phyloP scores from a whole-genome alignment of 2,797 vertebrate species.

The Graptemys geographica region DNA sequence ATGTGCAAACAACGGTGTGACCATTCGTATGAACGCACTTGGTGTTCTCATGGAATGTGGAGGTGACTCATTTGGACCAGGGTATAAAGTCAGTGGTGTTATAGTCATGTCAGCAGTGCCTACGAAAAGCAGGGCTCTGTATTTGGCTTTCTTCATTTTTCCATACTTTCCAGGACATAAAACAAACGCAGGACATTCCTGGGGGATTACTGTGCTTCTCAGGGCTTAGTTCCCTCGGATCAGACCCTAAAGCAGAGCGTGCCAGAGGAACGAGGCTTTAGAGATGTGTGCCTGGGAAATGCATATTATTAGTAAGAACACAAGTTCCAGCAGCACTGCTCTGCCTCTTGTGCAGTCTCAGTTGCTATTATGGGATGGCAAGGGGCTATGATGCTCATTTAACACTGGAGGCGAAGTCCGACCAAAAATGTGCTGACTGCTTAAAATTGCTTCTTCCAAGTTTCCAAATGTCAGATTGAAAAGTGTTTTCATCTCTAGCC shows the following conservation, averaged over 20 bases:
- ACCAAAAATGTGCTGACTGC: accelerated
- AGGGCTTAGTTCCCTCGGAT: accelerated
- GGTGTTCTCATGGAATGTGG: neutral
- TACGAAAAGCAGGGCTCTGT: neutral
- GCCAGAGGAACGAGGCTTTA: accelerated
- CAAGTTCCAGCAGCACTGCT: neutral
- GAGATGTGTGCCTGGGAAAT: neutral
- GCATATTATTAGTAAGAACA: neutral
- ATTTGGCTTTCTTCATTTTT: neutral
- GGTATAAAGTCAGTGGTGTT: neutral
- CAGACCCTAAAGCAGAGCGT: accelerated
- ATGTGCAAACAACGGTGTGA: accelerated
- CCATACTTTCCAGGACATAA: accelerated
- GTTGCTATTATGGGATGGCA: slow-evolving; percentile 6
- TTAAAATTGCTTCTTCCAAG: accelerated
- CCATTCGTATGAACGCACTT: too few relatives aligned
- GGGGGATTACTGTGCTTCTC: neutral
- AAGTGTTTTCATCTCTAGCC: accelerated
- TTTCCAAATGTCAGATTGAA: neutral
- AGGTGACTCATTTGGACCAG: neutral
- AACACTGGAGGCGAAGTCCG: neutral
- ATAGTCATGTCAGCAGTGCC: accelerated
- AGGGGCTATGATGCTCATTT: neutral
- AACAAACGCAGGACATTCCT: accelerated
- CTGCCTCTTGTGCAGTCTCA: neutral